Evolutionary conservation across 1,140 invertebrate genomes (phyloP), one percentile per base, ranked within the genome.

Genomic region (Euwallacea similis): DNA sequence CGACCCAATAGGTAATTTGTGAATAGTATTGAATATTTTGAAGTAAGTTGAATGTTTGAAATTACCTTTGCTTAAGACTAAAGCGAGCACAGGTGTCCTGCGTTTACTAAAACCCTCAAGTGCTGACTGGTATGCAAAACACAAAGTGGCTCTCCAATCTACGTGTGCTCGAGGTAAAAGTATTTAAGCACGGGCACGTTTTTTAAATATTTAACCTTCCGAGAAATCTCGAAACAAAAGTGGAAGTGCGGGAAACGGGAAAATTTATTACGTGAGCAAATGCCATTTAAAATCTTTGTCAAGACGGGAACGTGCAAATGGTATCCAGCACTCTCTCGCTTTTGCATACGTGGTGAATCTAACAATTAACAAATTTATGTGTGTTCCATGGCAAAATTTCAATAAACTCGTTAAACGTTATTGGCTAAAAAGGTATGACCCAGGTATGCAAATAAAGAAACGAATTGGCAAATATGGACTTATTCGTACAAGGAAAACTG

Each of bases 131-230:
- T 2, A 63, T 63, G 42, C 16, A 63, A 63, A 63, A 15, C 42
- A 63, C 42, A 46, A 63, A 63, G 61, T 63, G 21, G 15, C 61
- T 15, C 61, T 63, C 13, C 15, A 46, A 11, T 16, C 47, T 11
- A 15, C 47, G 42, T 15, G 42, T 47, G 15, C 41, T 4, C n/a
- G 42, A 9, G 8, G 15, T 65, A 54, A 16, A 54, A 42, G 11
- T 67, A 67, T 67, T 67, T 67, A 67, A 67, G 65, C 53, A 42
- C 54, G 42, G 55, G 65, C 65, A 67, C 65, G 65, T 58, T 67
- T 67, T 67, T 59, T 67, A 56, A 67, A 67, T 67, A 67, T 67
- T 67, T 67, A 65, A 46, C 65, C 55, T 67, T 67, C 65, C 33
- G n/a, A 58, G 65, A 67, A 67, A 44, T 67, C 53, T 58, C 8